Evolutionary conservation across 1,140 invertebrate species (phyloP).

Genomic region (Zophobas morio): DNA sequence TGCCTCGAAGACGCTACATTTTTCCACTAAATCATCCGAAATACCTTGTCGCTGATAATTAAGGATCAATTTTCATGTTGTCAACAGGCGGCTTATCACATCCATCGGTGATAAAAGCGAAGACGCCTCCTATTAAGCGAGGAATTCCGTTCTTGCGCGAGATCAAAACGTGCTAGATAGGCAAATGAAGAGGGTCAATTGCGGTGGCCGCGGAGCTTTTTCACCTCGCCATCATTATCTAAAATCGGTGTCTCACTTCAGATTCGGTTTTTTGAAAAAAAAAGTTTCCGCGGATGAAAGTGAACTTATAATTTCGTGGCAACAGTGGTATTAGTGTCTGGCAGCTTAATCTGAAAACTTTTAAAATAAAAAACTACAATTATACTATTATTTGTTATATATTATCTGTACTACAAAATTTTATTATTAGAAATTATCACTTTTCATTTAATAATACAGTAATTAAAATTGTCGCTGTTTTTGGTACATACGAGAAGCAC

Average conservation of each 20-base stretch:
- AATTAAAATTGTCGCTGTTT: no score
- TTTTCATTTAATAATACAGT: no score
- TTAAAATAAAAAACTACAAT: no score
- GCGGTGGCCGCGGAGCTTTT: slow-evolving; percentile 35
- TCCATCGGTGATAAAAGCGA: slow-evolving; percentile 20
- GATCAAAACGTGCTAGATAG: slow-evolving; percentile 35
- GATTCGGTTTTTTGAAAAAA: no score
- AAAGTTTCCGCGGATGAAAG: no score
- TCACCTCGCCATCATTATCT: slow-evolving; percentile 53
- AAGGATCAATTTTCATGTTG: slow-evolving; percentile 32
- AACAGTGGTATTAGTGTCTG: no score
- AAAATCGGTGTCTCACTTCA: slow-evolving; percentile 42
- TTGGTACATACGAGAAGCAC: no score
- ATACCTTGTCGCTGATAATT: slow-evolving; percentile 2
- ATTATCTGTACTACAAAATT: no score
- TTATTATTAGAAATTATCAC: no score
- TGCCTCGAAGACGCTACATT: slow-evolving; percentile 37
- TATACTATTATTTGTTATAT: no score
- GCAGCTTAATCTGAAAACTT: no score
- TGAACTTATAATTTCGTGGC: no score
- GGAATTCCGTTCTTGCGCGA: background rate
- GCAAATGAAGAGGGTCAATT: slow-evolving; percentile 52
- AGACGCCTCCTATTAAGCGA: background rate
- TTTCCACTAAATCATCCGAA: slow-evolving; percentile 28
- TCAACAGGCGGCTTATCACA: slow-evolving; percentile 18